phyloP scores from a whole-genome alignment of 2,113 vertebrate genomes.

The Varanus salvator region DNA sequence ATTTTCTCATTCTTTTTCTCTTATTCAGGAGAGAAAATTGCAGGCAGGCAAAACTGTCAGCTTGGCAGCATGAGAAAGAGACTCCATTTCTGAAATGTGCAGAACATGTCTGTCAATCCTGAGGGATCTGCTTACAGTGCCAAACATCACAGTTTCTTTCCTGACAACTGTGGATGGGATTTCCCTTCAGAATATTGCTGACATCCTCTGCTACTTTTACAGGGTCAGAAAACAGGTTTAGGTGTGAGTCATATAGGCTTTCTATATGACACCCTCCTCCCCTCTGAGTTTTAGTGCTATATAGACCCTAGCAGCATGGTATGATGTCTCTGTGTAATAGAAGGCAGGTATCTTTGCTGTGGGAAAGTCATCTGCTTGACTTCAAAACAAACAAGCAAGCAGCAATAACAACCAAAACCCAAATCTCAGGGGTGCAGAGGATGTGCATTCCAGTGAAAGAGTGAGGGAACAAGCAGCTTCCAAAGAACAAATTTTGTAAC shows the following conservation, averaged over 20 bases:
- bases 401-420: background rate
- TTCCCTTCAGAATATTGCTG: constrained; percentile 42
- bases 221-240: constrained; percentile 11
- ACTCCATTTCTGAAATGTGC: constrained; percentile 37
- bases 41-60: constrained; percentile 69
- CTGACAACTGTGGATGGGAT: constrained; percentile 34
- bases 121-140: constrained; percentile 41
- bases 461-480: background rate
- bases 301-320: background rate
- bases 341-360: background rate
- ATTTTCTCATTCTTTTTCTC: constrained; percentile 66
- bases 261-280: background rate
- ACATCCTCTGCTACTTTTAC: constrained; percentile 30
- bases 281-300: background rate
- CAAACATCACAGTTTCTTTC: background rate
- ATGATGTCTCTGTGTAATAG: background rate
- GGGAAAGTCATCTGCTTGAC: background rate
- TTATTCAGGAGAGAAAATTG: constrained; percentile 58
- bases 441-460: background rate
- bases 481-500: background rate
- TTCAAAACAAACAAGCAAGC: background rate
- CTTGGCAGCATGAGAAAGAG: constrained; percentile 47
- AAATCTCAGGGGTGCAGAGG: background rate
- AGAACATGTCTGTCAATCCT: background rate
- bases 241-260: fast-evolving